Evolutionary conservation across 37 sponge, comb jelly and placozoan genomes (phyloP).

Genomic region (Corticium candelabrum): DNA sequence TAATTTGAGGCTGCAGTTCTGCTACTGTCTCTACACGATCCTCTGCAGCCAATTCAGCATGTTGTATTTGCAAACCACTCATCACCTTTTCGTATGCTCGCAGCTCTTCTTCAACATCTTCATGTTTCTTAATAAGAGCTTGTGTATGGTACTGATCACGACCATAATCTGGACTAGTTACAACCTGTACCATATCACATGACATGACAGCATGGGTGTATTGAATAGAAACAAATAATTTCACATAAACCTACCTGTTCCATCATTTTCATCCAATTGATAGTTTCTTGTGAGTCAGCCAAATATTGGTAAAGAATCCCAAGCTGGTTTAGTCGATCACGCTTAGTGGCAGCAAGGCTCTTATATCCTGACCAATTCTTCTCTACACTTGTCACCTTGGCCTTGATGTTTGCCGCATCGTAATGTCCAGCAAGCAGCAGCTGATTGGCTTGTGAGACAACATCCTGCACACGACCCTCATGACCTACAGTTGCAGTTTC

Average conservation of each 20-base stretch:
- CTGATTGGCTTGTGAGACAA: neutral
- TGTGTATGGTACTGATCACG: constrained; percentile 41
- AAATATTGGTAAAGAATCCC: neutral
- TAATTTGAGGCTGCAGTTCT: neutral
- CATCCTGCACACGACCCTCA: neutral
- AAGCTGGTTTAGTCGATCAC: neutral
- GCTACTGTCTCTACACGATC: neutral
- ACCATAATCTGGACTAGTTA: constrained; percentile 65
- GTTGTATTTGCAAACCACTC: neutral
- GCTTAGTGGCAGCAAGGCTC: neutral
- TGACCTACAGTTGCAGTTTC: neutral
- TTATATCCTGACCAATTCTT: neutral
- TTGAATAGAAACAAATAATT: too few relatives aligned
- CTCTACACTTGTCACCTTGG: neutral
- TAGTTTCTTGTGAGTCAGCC: neutral
- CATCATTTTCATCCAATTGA: neutral
- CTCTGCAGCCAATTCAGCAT: neutral
- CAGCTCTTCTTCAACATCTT: neutral
- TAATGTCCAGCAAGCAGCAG: neutral
- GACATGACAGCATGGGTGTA: too few relatives aligned
- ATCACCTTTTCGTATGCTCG: neutral
- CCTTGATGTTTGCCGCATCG: neutral
- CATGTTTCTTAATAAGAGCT: neutral
- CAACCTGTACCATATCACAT: constrained; percentile 26
- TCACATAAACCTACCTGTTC: constrained; percentile 33